Conservation (phyloP, 2,113 vertebrate species). For the Anser cygnoides region DNA sequence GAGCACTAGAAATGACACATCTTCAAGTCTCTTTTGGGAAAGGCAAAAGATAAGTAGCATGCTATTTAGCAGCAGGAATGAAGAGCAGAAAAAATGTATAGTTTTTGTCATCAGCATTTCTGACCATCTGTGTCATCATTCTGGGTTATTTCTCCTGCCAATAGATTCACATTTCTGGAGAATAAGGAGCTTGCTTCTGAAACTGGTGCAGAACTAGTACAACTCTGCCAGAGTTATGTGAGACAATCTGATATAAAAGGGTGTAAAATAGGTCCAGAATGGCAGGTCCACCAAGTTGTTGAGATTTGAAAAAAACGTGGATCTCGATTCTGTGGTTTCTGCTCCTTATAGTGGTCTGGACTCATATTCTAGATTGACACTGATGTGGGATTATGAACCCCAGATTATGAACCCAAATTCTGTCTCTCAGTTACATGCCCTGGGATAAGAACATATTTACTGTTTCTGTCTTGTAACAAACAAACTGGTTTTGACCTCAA, state of each 20-base stretch:
- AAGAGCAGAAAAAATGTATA: conserved; percentile 34
- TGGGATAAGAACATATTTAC: neutral
- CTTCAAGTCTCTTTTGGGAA: conserved; percentile 40
- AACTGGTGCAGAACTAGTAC: neutral
- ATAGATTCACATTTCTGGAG: conserved; percentile 38
- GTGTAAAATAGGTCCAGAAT: neutral
- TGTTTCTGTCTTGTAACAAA: neutral
- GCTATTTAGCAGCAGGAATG: conserved; percentile 23
- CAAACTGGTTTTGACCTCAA: neutral
- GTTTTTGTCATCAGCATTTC: conserved; percentile 50
- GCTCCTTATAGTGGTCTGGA: neutral
- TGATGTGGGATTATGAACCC: neutral
- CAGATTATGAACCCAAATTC: neutral
- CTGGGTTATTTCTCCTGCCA: conserved; percentile 45
- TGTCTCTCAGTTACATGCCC: neutral
- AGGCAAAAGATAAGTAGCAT: conserved; percentile 30
- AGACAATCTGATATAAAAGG: neutral
- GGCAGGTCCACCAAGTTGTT: neutral
- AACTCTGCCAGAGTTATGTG: neutral
- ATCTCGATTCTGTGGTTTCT: neutral
- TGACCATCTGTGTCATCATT: conserved; percentile 60
- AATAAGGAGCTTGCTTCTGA: conserved; percentile 5
- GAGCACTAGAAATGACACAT: neutral
- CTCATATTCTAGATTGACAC: neutral
- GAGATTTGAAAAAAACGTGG: neutral